Conservation (phyloP, 2,888 invertebrate genomes). For the Nemotelus nigrinus region DNA sequence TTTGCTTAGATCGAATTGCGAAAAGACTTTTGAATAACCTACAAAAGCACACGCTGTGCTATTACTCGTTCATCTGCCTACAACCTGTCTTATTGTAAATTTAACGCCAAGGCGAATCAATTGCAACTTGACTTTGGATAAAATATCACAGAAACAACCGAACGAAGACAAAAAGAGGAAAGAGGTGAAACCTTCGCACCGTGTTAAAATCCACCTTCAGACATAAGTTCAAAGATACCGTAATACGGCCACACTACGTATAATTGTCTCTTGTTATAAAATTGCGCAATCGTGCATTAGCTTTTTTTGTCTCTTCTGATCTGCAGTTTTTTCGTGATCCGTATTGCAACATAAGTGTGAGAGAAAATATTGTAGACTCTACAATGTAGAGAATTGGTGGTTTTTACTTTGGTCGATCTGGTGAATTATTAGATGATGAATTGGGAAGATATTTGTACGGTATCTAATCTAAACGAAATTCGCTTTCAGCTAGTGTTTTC, state of each 20-base stretch:
- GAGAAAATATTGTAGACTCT: too few relatives aligned
- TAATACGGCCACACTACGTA: too few relatives aligned
- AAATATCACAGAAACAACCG: not conserved
- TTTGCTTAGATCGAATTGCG: constrained; percentile 5
- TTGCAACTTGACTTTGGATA: constrained; percentile 3
- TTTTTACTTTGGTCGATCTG: too few relatives aligned
- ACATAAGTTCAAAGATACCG: constrained; percentile 25
- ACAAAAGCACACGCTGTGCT: not conserved
- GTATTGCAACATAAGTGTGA: too few relatives aligned
- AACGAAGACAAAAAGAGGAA: not conserved
- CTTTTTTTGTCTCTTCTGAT: not conserved
- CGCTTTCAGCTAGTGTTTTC: too few relatives aligned
- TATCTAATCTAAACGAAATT: too few relatives aligned
- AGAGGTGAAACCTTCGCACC: constrained; percentile 31
- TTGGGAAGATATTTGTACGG: too few relatives aligned
- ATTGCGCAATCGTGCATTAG: not conserved
- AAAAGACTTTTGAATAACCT: constrained; percentile 1
- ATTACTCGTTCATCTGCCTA: not conserved
- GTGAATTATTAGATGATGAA: too few relatives aligned
- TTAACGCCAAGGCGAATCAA: constrained; percentile 24
- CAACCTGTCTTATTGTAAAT: not conserved
- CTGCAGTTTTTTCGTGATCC: too few relatives aligned
- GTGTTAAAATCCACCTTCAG: constrained; percentile 37
- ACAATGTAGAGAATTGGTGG: too few relatives aligned
- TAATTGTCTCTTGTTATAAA: not conserved